phyloP scores from a whole-genome alignment of 1,140 invertebrate species.

The Lasioglossum albipes region DNA sequence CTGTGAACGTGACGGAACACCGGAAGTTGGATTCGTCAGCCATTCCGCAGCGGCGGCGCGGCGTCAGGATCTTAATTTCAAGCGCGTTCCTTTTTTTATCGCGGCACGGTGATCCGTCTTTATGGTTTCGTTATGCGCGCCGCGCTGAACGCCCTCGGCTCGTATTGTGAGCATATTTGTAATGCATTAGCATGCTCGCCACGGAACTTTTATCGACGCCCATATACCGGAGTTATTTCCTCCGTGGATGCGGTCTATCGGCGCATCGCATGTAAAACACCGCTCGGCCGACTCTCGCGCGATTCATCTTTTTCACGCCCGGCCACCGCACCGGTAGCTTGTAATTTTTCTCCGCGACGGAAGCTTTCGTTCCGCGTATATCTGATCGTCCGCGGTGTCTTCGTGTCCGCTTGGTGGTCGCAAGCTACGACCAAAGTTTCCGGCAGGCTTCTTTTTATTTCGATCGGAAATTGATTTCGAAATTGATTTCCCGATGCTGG shows the following conservation, averaged over 20 bases:
- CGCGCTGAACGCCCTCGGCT: background rate
- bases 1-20: background rate
- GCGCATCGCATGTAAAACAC: conserved; percentile 45
- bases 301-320: conserved; percentile 54
- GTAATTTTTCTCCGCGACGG: conserved; percentile 42
- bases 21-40: background rate
- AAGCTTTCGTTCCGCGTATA: conserved; percentile 36
- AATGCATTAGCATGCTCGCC: conserved; percentile 46
- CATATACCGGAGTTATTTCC: conserved; percentile 45
- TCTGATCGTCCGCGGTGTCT: conserved; percentile 9
- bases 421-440: no score
- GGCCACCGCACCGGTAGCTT: conserved; percentile 1
- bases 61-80: background rate
- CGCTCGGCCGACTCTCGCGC: background rate
- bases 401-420: background rate
- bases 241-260: conserved; percentile 34
- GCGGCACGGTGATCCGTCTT: conserved; percentile 9
- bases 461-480: background rate
- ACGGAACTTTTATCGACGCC: conserved; percentile 34
- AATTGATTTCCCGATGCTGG: background rate
- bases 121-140: conserved; percentile 3
- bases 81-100: conserved; percentile 3
- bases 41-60: background rate
- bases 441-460: no score
- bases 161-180: conserved; percentile 20